phyloP scores from a whole-genome alignment of 2,888 invertebrate genomes.

The Chesias legatella region DNA sequence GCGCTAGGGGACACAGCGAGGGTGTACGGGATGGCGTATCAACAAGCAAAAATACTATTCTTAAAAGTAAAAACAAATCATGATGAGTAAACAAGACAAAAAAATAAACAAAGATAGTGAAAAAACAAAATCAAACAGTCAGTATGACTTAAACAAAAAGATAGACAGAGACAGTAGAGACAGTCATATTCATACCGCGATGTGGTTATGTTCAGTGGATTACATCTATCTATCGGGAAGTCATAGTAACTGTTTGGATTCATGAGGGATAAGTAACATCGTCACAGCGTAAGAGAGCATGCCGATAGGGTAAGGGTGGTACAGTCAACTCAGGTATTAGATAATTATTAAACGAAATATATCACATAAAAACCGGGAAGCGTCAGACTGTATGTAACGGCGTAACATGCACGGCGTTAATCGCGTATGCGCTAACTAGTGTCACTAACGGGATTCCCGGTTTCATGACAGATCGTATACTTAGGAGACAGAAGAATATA shows the following conservation, averaged over 20 bases:
- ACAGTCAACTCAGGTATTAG: constrained; percentile 58
- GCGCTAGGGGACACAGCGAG: constrained; percentile 64
- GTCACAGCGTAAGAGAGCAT: constrained; percentile 77
- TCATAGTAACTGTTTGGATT: constrained; percentile 77
- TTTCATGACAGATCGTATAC: constrained; percentile 57
- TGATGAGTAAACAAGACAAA: constrained; percentile 48
- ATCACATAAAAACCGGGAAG: constrained; percentile 51
- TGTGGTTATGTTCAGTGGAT: constrained; percentile 66
- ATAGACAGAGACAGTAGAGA: constrained; percentile 69
- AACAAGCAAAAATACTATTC: constrained; percentile 77
- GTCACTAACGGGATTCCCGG: constrained; percentile 46
- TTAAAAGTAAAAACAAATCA: constrained; percentile 47
- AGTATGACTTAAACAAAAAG: constrained; percentile 78
- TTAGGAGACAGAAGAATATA: constrained; percentile 31
- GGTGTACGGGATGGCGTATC: constrained; percentile 72
- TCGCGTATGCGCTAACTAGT: constrained; percentile 35
- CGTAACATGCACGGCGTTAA: constrained; percentile 63
- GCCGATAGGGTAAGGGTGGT: constrained; percentile 64
- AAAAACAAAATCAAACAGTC: constrained; percentile 79
- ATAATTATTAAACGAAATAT: constrained; percentile 31
- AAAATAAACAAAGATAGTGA: constrained; percentile 46
- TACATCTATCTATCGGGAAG: constrained; percentile 47
- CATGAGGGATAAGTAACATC: constrained; percentile 74
- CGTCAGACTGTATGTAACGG: constrained; percentile 62
- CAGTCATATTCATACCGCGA: constrained; percentile 74